A percentile compares a stretch with the other conserved stretches of the same genome.
phyloP scores from a whole-genome alignment of 30 jellyfish, hydroid and myxozoan genomes.

The Nemopilema nomurai region DNA sequence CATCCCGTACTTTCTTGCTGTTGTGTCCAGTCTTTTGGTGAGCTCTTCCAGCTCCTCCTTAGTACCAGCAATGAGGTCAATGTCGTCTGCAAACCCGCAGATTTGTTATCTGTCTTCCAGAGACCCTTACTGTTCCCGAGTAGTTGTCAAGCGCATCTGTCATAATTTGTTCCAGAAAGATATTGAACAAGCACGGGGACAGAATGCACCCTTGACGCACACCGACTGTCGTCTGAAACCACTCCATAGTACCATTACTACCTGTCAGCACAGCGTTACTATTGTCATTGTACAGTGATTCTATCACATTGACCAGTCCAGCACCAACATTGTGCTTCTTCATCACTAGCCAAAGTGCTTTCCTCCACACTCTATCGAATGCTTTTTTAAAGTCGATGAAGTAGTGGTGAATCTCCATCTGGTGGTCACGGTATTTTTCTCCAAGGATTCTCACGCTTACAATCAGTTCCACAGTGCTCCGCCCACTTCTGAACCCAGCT shows the following conservation, averaged over 20 bases:
- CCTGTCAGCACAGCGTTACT: conserved; percentile 22
- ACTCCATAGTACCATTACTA: conserved; percentile 23
- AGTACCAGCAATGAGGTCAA: conserved; percentile 35
- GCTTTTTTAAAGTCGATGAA: conserved; percentile 60
- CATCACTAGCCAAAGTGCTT: conserved; percentile 44
- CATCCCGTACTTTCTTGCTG: conserved; percentile 51
- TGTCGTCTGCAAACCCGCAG: conserved; percentile 55
- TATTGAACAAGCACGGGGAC: conserved; percentile 54
- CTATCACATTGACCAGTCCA: conserved; percentile 56
- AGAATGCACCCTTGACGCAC: conserved; percentile 59
- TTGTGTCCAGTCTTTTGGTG: conserved; percentile 30
- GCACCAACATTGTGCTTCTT: conserved; percentile 41
- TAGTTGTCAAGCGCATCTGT: conserved; percentile 40
- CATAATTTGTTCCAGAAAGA: conserved; percentile 60
- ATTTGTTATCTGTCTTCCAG: conserved; percentile 45
- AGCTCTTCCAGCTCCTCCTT: conserved; percentile 46
- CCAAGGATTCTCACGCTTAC: conserved; percentile 38
- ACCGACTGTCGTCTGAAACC: conserved; percentile 49
- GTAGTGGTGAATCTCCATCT: conserved; percentile 44
- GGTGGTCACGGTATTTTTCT: conserved; percentile 56
- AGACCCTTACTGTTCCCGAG: conserved; percentile 35
- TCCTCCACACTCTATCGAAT: conserved; percentile 49
- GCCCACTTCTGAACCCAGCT: conserved; percentile 66
- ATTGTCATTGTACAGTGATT: conserved; percentile 44
- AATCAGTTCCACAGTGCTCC: conserved; percentile 60